Evolutionary conservation across 2,888 invertebrate species (phyloP).

Genomic region (Acanthosoma haemorrhoidale): DNA sequence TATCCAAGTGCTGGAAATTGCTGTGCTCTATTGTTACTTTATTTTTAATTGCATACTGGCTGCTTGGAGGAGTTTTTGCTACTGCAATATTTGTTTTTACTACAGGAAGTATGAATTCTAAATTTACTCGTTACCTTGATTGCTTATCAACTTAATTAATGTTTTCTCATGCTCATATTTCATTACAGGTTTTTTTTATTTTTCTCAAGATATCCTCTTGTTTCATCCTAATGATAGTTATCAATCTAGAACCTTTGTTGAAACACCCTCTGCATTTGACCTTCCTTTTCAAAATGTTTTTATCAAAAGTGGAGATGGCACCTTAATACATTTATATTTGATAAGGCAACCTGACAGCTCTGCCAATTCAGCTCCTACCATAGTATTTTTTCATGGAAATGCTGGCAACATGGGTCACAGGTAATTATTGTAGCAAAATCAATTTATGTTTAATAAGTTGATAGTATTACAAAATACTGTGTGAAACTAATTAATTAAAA

Average conservation of each 20-base stretch:
- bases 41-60: constrained; percentile 74
- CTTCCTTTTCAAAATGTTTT: constrained; percentile 80
- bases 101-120: constrained; percentile 58
- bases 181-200: constrained; percentile 69
- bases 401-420: constrained; percentile 95
- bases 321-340: constrained; percentile 73
- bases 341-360: constrained; percentile 66
- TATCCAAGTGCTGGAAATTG: constrained; percentile 69
- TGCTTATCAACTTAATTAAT: background rate
- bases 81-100: constrained; percentile 64
- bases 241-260: constrained; percentile 81
- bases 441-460: background rate
- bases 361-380: constrained; percentile 67
- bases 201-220: constrained; percentile 76
- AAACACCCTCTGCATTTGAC: constrained; percentile 77
- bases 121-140: background rate
- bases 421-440: constrained; percentile 45
- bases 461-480: background rate
- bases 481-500: background rate
- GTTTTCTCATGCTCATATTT: constrained; percentile 22
- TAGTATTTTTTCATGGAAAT: constrained; percentile 91
- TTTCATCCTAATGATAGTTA: constrained; percentile 87
- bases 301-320: constrained; percentile 69
- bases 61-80: constrained; percentile 71
- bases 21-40: constrained; percentile 67